Conservation (phyloP, 2,113 vertebrate genomes). For the Pelecanoides urinatrix region DNA sequence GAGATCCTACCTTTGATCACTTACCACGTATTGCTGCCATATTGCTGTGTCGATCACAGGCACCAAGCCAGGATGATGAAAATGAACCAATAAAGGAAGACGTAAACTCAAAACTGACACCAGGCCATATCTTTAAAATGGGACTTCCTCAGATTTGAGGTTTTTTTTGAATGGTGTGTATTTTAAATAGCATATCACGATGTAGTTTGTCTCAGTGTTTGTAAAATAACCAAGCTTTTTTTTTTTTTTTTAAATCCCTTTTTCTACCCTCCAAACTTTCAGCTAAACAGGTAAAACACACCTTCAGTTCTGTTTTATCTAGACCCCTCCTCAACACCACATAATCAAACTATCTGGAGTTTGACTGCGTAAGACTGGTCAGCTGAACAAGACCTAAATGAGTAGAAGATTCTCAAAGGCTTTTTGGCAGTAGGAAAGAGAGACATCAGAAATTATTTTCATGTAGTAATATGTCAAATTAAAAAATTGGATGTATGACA, state of each 20-base stretch:
- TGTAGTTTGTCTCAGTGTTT: not conserved
- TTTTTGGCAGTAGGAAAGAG: not conserved
- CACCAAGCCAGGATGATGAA: not conserved
- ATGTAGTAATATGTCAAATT: not conserved
- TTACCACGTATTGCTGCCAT: not conserved
- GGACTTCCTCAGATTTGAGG: not conserved
- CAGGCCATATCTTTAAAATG: not conserved
- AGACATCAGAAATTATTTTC: not conserved
- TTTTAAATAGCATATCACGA: not conserved
- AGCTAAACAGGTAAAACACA: not conserved
- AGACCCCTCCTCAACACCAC: not conserved
- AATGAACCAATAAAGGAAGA: not conserved
- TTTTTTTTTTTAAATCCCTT: too few relatives aligned
- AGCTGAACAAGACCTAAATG: not conserved
- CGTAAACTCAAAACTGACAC: not conserved
- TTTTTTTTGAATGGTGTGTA: rapidly evolving
- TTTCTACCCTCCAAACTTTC: not conserved
- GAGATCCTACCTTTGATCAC: not conserved
- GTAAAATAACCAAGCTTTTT: not conserved
- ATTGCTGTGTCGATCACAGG: not conserved
- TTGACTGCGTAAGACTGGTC: not conserved
- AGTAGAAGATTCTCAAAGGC: not conserved
- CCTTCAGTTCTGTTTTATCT: not conserved
- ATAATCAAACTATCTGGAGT: not conserved
- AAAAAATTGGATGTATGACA: not conserved